Base-by-base conservation (phyloP, 2,797 vertebrate genomes). In the Parauchenoglanis punctatus region DNA sequence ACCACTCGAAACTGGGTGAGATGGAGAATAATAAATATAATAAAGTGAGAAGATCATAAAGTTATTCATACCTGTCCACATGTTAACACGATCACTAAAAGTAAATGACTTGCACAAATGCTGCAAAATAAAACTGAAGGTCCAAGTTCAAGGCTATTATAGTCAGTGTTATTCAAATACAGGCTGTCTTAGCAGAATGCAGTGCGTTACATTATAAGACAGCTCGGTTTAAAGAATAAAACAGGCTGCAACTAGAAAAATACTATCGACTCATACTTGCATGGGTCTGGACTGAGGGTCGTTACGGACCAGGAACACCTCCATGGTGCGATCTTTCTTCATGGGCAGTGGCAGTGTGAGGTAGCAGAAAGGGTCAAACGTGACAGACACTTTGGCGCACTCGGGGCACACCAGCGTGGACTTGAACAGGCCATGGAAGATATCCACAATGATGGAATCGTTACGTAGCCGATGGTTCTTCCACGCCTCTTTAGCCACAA, bases 361-460 rank as follows among this genome's bases (percentile, higher is more conserved):
- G 95, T 98, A 98, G 96, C 97, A 98, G 94, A 98, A 98, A 0
- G 97, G 97, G 91, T 98, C 97, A 92, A 98, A 98, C 72, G 97
- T 98, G 86, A 98, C 97, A 0, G 97, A 98, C 90, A 98, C 94
- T 92, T 97, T 98, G 83, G 96, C 94, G 91, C 97, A 98, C 91
- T 98, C 97, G 31, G 97, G 97, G 85, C 97, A 98, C 89, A 98
- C 97, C 91, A 98, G 93, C 0, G 97, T 98, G 73, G 97, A 98
- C 92, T 98, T 98, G 93, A 98, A 98, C 90, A 98, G 96, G 81
- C 97, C 97, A 0, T 98, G 97, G 90, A 98, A 98, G 89, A 97
- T 98, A 84, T 98, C 97, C 82, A 98, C 97, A 31, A 98, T 98
- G 52, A 98, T 95, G 0, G 97, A 98, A 92, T 98, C 96, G 52